Evolutionary conservation across 2,113 vertebrate genomes (phyloP), one percentile per base, ranked within the genome.

Genomic region (Opisthocomus hoazin): DNA sequence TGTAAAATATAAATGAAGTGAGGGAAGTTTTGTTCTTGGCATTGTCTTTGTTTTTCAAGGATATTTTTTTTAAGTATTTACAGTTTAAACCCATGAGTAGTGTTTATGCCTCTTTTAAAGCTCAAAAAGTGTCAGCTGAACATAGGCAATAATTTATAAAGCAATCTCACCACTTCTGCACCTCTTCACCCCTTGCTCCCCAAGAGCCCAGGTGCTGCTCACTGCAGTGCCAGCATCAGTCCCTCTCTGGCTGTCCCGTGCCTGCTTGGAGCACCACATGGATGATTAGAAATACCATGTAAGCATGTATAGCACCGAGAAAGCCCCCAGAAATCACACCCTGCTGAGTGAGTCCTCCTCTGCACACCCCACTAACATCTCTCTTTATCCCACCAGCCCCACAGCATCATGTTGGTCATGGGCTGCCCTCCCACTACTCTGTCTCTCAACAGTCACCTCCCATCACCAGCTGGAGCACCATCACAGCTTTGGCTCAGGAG

Each of bases 21-120:
- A 45, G 54, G 57, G 34, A 61, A 93, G 53, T 74, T 63, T 69
- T 51, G 54, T 11, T 43, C 83, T 78, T 89, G 37, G 48, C 4
- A 0, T 89, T 91, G 84, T 78, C 60, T 96, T 48, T 78, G 84
- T 93, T 85, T 84, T 94, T 94, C 81, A 84, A 68, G 56, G 69
- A 43, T 45, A n/a, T 29, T 19, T 61, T 61, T 58, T 69, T 50
- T 15, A 17, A 96, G 53, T 46, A 94, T 92, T 95, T 94, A 96
- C 64, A 86, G 88, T 93, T 91, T 78, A 96, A 97, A 87, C 58
- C 37, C 56, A 75, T 54, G 56, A 97, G 93, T 90, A 57, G 87
- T 84, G 64, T 75, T 94, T 90, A 89, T 82, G 74, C 18, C 50
- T 96, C 63, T 93, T 97, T 87, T 73, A 61, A 91, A 96, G 57